Conservation (phyloP, 2,888 invertebrate genomes). For the Galerucella calmariensis region DNA sequence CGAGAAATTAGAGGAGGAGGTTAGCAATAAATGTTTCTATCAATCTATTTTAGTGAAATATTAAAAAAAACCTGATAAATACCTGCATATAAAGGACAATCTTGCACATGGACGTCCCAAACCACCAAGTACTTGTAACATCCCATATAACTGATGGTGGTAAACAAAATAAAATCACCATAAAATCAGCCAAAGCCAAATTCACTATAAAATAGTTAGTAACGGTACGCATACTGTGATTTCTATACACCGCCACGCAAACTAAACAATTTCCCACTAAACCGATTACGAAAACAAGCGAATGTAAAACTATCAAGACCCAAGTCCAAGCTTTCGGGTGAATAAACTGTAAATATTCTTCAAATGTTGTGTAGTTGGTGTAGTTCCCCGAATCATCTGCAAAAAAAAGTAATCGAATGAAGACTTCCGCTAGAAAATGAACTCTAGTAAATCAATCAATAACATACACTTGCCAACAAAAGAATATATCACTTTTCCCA, state of each 20-base stretch:
- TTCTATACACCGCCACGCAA: conserved; percentile 88
- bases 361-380: conserved; percentile 53
- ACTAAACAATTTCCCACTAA: conserved; percentile 89
- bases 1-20: no score
- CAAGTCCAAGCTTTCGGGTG: conserved; percentile 80
- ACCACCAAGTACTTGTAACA: conserved; percentile 93
- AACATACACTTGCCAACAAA: no score
- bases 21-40: no score
- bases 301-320: conserved; percentile 81
- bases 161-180: conserved; percentile 89
- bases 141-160: conserved; percentile 92
- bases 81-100: conserved; percentile 92
- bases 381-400: conserved; percentile 3
- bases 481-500: no score
- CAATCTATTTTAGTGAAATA: background rate
- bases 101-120: conserved; percentile 87
- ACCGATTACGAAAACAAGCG: conserved; percentile 83
- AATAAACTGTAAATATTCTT: conserved; percentile 69
- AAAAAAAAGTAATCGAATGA: background rate
- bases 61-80: conserved; percentile 26
- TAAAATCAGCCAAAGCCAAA: conserved; percentile 86
- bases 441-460: no score
- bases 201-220: conserved; percentile 96
- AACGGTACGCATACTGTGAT: conserved; percentile 90
- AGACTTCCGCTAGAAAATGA: no score